These are phyloP conservation scores for Tenthredo notha DNA, from an alignment of 2,888 invertebrate species.

Conservation along the genomic window DNA sequence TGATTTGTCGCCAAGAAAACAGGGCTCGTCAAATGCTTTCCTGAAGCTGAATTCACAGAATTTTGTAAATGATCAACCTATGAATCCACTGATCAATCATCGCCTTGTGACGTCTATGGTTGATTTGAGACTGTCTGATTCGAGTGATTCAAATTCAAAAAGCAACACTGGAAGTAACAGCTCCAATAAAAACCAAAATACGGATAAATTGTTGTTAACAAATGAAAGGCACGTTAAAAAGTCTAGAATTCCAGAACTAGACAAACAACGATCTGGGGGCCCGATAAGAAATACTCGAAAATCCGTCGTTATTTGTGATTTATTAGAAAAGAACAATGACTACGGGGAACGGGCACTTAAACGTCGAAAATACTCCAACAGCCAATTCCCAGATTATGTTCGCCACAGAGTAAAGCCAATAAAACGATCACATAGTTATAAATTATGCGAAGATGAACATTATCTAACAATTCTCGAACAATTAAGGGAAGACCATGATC, in stretches of 20 bases:
- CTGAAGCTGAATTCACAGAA: constrained; percentile 45
- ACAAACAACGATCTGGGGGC: constrained; percentile 13
- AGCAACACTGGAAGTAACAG: neutral
- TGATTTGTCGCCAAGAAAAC: constrained; percentile 31
- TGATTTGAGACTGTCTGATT: constrained; percentile 46
- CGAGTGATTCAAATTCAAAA: constrained; percentile 1
- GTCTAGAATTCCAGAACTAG: neutral
- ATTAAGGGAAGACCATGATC: constrained; percentile 36
- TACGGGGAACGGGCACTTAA: constrained; percentile 46
- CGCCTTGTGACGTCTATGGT: constrained; percentile 48
- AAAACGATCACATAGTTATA: constrained; percentile 51
- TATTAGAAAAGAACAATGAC: constrained; percentile 44
- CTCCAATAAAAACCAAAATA: neutral
- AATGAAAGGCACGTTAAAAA: constrained; percentile 5
- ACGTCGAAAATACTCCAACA: constrained; percentile 51
- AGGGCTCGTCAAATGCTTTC: constrained; percentile 10
- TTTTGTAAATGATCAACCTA: constrained; percentile 12
- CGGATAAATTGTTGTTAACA: neutral
- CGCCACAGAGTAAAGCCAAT: constrained; percentile 49
- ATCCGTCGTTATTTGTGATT: constrained; percentile 31
- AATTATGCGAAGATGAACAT: constrained; percentile 54
- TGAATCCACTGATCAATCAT: constrained; percentile 27
- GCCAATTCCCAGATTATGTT: constrained; percentile 47
- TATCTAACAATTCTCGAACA: constrained; percentile 49
- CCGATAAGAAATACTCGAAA: constrained; percentile 40